Evolutionary conservation across 2,888 invertebrate species (phyloP).

Genomic region (Stenichneumon culpator): DNA sequence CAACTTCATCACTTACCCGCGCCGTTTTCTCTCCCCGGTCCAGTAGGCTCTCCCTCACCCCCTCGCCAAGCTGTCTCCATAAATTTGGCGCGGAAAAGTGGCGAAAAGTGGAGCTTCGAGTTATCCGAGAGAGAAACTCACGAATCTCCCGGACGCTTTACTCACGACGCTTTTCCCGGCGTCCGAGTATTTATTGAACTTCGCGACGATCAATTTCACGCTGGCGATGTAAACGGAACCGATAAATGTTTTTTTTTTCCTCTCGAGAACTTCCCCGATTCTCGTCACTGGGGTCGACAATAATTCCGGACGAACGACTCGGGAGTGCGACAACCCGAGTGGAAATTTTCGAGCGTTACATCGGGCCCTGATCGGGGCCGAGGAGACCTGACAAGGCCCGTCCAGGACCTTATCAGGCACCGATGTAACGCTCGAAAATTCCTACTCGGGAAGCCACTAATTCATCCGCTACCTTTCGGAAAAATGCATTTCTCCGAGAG

Average conservation of each 20-base stretch:
- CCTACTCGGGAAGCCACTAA: no score
- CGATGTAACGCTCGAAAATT: no score
- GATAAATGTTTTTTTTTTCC: background rate
- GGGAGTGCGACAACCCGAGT: background rate
- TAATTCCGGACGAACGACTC: slow-evolving; percentile 20
- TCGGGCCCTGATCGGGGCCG: no score
- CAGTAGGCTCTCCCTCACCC: slow-evolving; percentile 31
- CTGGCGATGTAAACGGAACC: background rate
- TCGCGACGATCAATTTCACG: slow-evolving; percentile 14
- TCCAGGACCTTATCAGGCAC: no score
- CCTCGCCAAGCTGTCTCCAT: slow-evolving; percentile 52
- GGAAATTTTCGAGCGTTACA: no score
- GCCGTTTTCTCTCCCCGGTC: slow-evolving; percentile 52
- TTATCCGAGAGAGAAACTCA: background rate
- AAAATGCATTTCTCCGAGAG: slow-evolving; percentile 1
- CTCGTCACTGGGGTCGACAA: background rate
- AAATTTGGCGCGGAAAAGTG: slow-evolving; percentile 4
- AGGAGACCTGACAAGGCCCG: no score
- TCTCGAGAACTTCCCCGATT: background rate
- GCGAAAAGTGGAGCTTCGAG: slow-evolving; percentile 13
- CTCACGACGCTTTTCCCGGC: background rate
- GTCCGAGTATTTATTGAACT: background rate
- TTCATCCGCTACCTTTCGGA: background rate
- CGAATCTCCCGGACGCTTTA: background rate
- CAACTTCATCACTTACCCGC: slow-evolving; percentile 75